Evolutionary conservation across 53 echinoderm and acorn worm species (phyloP), one percentile per base, ranked within the genome.

Genomic region (Actinopyga echinites): DNA sequence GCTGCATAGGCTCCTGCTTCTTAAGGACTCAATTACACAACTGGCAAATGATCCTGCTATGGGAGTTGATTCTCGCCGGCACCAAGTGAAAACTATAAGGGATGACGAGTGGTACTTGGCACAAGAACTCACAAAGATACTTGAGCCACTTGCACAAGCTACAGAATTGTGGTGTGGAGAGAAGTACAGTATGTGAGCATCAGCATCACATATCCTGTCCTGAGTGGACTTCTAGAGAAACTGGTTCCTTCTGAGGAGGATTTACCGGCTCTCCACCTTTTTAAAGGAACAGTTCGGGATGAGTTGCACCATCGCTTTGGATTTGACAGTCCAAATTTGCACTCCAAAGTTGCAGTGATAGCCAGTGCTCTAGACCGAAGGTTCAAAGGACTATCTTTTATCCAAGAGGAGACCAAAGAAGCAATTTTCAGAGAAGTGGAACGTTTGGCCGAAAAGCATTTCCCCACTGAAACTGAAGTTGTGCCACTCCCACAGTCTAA

Each of bases 21-120:
- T 74, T 6, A 74, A 74, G 44, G 75, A 24, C 44, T 9, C 75
- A 20, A 44, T 74, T n/a, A 8, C 49, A 1, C 74, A 74, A 42
- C 17, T 74, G 6, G 9, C 53, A 17, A 15, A 44, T 21, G 45
- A 74, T 9, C 45, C 45, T 49, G 22, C 75, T 8, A 30, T 45
- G 75, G 75, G 53, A 7, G 24, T 22, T 0, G 49, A 74, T 74
- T 21, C 53, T 12, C 75, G 75, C 15, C 35, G 75, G 15, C 26
- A 74, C 17, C 12, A 74, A 0, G 75, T 29, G 5, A 10, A 21
- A 8, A 22, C 43, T 8, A n/a, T 53, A n/a, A n/a, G 49, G 11
- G 75, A 74, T 26, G 75, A 74, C 28, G 75, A 74, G 25, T 74
- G 75, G 13, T 74, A 74, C 45, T 30, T 74, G 45, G 75, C 75